Base-by-base conservation (phyloP, 2,113 vertebrate genomes). In the Nothoprocta perdicaria region DNA sequence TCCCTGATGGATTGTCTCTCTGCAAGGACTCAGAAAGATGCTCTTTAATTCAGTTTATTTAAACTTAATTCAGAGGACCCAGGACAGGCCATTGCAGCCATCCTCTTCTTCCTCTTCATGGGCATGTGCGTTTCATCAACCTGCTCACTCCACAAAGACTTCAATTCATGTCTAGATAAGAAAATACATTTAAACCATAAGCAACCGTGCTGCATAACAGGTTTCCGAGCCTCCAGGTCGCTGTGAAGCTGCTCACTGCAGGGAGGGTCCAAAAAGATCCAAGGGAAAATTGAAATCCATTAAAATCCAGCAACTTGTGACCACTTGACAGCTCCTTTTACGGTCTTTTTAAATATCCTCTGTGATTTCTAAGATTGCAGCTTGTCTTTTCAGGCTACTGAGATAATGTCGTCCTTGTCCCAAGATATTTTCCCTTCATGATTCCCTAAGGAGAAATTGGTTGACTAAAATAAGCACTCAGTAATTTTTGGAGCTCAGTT, bases 161-260 rank as follows among this genome's bases (percentile, higher is more conserved):
- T 61, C 19, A 61, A 12, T 23, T 21, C 31, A 27, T 61, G n/a
- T 33, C 19, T 61, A 61, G 52, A 52, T 26, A 24, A 24, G 23
- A 55, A 18, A 55, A 55, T 55, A 55, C 14, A 14, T 4, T 55
- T 55, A 55, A 55, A 55, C 27, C 53, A 29, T 48, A 48, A 48
- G 19, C 46, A 48, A 48, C 66, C 1, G 0, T 57, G 23, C 9
- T 12, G 35, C 5, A 10, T 26, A 16, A 73, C 40, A 15, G 24
- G 15, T 0, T 9, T 24, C 41, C 0, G 0, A 80, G n/a, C 16
- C 50, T 79, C 43, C 74, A 5, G 14, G 5, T 29, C 0, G 0
- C 1, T 40, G 52, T 41, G 45, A 74, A 52, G 15, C 40, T n/a
- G 2, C 48, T 60, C 5, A 2, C 23, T 58, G 16, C 0, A 1